Evolutionary conservation across 2,113 vertebrate genomes (phyloP), one percentile per base, ranked within the genome.

Genomic region (Menura novaehollandiae): DNA sequence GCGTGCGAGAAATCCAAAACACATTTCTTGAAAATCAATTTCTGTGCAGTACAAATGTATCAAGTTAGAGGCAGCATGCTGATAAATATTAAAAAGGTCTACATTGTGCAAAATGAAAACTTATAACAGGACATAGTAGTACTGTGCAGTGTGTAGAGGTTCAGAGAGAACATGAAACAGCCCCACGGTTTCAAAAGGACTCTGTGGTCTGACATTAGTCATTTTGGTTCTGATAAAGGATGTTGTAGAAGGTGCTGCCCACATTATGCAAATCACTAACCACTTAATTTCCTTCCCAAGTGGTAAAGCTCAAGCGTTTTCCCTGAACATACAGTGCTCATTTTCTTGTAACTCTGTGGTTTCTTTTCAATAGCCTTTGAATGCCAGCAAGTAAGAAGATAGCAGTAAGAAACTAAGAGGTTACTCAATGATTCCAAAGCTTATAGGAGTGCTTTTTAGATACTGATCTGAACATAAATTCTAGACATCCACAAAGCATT

Each of bases 21-120:
- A 98, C 97, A 98, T 98, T 98, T 99, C 98, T 98, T 98, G 98
- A 98, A 99, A 99, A 99, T 99, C 98, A 98, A 98, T 98, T 98
- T 97, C 97, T 97, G 82, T 89, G 96, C 89, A 97, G 89, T 95
- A 92, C 87, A 95, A 97, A 96, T 97, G 85, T 97, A 97, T 97
- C 92, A 94, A 97, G 96, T 97, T 85, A 83, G 95, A 97, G 91
- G 89, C 93, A 97, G 94, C 87, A 62, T 35, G 73, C 89, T 98
- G 98, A 98, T 99, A 98, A 98, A 98, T 98, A 98, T 98, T 98
- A 97, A 98, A 97, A 97, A 98, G 97, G 96, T 97, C 98, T 98
- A 96, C 95, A 91, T 97, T 97, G 97, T 95, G 92, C 94, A 98
- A 98, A 98, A 98, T 74, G 86, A 88, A 92, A 98, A 97, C 62